A percentile compares a stretch with the other conserved stretches of the same genome.
phyloP scores from a whole-genome alignment of 2,113 vertebrate species.

The Pelecanoides urinatrix region DNA sequence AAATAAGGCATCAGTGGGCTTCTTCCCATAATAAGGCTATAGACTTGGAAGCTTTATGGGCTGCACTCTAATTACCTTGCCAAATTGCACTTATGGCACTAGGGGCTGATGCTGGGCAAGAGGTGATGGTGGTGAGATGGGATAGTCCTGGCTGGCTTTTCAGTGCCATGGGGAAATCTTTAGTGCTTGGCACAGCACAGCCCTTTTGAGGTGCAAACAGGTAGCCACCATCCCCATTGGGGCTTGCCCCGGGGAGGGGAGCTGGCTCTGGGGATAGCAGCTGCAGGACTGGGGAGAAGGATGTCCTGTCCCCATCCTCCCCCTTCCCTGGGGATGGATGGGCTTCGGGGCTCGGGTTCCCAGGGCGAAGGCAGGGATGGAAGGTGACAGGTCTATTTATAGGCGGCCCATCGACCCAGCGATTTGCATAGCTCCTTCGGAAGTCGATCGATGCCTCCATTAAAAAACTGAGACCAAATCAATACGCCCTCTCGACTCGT shows the following conservation, averaged over 20 bases:
- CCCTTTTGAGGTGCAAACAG: background rate
- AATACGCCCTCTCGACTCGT: slow-evolving; percentile 74
- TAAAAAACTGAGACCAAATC: slow-evolving; percentile 83
- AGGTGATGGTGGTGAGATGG: background rate
- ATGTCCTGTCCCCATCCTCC: slow-evolving; percentile 1
- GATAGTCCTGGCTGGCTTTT: background rate
- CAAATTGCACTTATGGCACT: accelerated
- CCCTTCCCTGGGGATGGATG: slow-evolving; percentile 7
- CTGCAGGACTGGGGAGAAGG: background rate
- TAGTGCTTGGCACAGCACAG: background rate
- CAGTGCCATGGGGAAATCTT: background rate
- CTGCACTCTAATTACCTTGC: background rate
- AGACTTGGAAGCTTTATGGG: background rate
- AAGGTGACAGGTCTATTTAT: slow-evolving; percentile 70
- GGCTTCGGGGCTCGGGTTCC: slow-evolving; percentile 9
- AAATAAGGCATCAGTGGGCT: background rate
- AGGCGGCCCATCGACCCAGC: slow-evolving; percentile 65
- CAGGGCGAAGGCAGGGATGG: slow-evolving; percentile 35
- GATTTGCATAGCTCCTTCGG: slow-evolving; percentile 80
- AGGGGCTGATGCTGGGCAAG: background rate
- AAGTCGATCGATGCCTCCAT: slow-evolving; percentile 82
- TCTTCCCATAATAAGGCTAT: background rate
- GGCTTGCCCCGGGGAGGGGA: background rate
- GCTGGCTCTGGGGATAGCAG: background rate
- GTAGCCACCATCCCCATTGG: accelerated